Percentiles rank a stretch among this genome's conserved stretches.
Evolutionary conservation across 2,888 invertebrate genomes (phyloP).

Genomic region (Pollenia labialis): DNA sequence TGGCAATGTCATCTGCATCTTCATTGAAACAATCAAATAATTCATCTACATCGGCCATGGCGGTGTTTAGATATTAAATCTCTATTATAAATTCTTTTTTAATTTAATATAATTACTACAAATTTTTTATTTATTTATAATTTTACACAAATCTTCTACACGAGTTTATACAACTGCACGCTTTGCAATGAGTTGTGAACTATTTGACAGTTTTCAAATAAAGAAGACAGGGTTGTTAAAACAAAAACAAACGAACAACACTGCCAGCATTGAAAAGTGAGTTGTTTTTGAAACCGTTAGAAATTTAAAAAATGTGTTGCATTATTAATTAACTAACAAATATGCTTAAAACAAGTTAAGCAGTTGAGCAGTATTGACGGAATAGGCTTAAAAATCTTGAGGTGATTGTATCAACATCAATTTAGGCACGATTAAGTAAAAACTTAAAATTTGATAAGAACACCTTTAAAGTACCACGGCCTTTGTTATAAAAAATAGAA

Average conservation of each 20-base stretch:
- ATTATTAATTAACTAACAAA: too few relatives aligned
- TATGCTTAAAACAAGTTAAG: too few relatives aligned
- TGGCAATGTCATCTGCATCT: conserved; percentile 73
- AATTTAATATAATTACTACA: neutral
- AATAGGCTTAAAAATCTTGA: too few relatives aligned
- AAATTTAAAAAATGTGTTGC: neutral
- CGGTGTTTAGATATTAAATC: neutral
- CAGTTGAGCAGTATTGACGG: too few relatives aligned
- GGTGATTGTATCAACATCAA: too few relatives aligned
- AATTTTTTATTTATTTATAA: conserved; percentile 33
- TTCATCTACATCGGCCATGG: conserved; percentile 82
- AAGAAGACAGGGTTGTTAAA: conserved; percentile 19
- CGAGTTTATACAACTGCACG: conserved; percentile 48
- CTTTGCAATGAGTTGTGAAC: conserved; percentile 44
- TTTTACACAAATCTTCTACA: conserved; percentile 43
- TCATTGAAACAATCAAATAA: conserved; percentile 83
- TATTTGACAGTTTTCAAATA: conserved; percentile 39
- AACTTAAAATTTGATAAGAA: too few relatives aligned
- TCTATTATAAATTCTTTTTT: neutral
- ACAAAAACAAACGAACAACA: neutral
- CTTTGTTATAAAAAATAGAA: too few relatives aligned
- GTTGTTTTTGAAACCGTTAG: neutral
- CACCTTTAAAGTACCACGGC: too few relatives aligned
- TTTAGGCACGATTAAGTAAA: too few relatives aligned
- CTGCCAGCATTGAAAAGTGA: neutral